These are phyloP conservation scores for Dioctria linearis DNA, from an alignment of 2,888 invertebrate species.

Conservation along the genomic window DNA sequence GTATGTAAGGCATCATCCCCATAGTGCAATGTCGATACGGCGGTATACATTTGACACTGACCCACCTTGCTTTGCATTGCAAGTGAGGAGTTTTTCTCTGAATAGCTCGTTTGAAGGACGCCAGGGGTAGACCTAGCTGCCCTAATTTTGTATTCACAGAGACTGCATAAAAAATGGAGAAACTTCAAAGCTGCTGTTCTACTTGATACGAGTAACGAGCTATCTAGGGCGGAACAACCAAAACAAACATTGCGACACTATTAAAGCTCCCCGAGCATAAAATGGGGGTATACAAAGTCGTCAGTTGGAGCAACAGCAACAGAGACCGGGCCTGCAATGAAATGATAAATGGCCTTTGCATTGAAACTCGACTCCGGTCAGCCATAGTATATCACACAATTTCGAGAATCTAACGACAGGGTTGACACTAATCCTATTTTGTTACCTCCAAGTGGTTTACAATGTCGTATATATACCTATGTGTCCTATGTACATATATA, in stretches of 20 bases:
- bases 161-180: constrained; percentile 21
- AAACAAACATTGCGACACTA: constrained; percentile 44
- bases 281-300: not conserved
- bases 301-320: not conserved
- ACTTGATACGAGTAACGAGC: not conserved
- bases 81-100: not conserved
- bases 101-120: not conserved
- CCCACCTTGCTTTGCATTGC: not conserved
- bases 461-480: not conserved
- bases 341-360: constrained; percentile 26
- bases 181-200: constrained; percentile 15
- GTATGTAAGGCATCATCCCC: not conserved
- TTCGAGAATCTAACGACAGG: not conserved
- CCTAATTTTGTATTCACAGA: constrained; percentile 15
- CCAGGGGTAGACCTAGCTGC: not conserved
- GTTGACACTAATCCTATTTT: constrained; percentile 43
- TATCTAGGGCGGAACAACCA: constrained; percentile 33
- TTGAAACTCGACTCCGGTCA: constrained; percentile 18
- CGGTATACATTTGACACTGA: not conserved
- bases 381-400: constrained; percentile 3
- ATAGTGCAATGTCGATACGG: not conserved
- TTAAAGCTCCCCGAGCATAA: constrained; percentile 7
- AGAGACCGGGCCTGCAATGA: not conserved
- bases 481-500: not conserved
- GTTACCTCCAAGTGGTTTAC: constrained; percentile 1